Conservation (phyloP, 2,888 invertebrate genomes). For the Pristionchus fissidentatus region DNA sequence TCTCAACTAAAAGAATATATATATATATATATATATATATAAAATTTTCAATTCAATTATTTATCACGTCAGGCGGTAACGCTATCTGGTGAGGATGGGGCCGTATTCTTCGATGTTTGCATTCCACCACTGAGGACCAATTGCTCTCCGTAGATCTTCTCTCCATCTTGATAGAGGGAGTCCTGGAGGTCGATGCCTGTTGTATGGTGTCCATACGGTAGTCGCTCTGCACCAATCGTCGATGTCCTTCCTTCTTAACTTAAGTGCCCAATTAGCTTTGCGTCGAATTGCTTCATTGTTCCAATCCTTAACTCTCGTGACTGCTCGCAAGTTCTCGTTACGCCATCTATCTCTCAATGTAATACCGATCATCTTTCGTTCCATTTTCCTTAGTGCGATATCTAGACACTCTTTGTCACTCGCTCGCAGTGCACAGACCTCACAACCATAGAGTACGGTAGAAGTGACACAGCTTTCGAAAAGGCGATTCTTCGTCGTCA, state of each 20-base stretch:
- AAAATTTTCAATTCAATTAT: slow-evolving; percentile 4
- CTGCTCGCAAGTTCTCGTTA: not conserved
- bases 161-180: not conserved
- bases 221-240: not conserved
- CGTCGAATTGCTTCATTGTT: not conserved
- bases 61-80: not conserved
- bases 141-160: not conserved
- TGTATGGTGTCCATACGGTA: slow-evolving; percentile 1
- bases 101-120: not conserved
- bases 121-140: not conserved
- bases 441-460: not conserved
- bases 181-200: not conserved
- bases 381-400: not conserved
- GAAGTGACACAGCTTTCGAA: not conserved
- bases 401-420: not conserved
- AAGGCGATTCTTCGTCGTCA: not conserved
- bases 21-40: no score
- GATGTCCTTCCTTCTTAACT: not conserved
- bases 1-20: not conserved
- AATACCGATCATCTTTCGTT: not conserved
- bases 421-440: not conserved
- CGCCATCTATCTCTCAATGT: not conserved
- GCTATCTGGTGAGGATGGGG: not conserved
- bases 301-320: not conserved
- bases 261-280: not conserved